Evolutionary conservation across 2,888 invertebrate species (phyloP).

Genomic region (Parelbella ahira): DNA sequence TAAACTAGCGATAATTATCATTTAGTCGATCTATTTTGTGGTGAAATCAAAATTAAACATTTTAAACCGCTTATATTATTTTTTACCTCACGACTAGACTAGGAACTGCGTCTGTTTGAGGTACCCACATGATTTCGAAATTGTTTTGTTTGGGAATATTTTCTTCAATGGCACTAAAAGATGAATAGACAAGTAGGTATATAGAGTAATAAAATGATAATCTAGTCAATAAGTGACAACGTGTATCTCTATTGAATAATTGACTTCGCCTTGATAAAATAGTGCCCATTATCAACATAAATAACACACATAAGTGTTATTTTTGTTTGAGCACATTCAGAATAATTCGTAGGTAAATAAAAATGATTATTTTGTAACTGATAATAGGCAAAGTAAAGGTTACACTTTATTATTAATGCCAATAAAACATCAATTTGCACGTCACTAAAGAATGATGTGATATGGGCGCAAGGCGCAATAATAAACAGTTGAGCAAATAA

Average conservation of each 20-base stretch:
- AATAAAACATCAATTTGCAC: conserved; percentile 17
- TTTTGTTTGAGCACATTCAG: neutral
- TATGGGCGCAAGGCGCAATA: conserved; percentile 33
- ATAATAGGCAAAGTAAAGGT: conserved; percentile 15
- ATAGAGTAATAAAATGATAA: too few species aligned
- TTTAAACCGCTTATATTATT: too few species aligned
- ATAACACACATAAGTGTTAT: neutral
- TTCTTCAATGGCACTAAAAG: too few species aligned
- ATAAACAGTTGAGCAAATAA: conserved; percentile 59
- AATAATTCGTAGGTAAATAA: conserved; percentile 8
- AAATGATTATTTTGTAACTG: conserved; percentile 5
- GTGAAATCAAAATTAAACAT: too few species aligned
- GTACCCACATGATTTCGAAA: too few species aligned
- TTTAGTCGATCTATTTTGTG: too few species aligned
- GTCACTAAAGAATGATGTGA: conserved; percentile 26
- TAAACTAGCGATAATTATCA: too few species aligned
- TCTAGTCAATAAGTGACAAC: too few species aligned
- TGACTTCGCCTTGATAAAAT: conserved; percentile 22
- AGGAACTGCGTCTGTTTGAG: too few species aligned
- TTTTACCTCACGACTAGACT: too few species aligned
- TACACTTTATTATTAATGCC: conserved; percentile 9
- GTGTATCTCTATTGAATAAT: conserved; percentile 23
- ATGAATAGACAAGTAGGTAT: too few species aligned
- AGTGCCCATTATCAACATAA: conserved; percentile 16
- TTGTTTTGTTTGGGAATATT: too few species aligned